Percentiles rank a stretch among this genome's conserved stretches.
Conservation (phyloP, 2,797 vertebrate genomes). For the Cephalopachus bancanus region DNA sequence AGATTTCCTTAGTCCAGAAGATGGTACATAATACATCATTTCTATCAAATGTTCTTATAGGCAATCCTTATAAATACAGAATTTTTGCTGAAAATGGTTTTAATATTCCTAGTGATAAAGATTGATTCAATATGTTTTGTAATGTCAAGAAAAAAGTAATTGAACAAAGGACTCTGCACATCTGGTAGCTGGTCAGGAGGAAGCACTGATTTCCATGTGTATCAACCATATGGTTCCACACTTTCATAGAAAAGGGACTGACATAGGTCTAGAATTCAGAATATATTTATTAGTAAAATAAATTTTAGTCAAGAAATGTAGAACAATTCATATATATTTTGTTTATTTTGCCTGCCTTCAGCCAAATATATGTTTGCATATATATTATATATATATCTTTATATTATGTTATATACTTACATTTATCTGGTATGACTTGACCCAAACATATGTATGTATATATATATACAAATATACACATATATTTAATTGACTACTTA, state of each 20-base stretch:
- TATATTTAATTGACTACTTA: background rate
- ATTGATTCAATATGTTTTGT: constrained; percentile 78
- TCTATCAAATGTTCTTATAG: constrained; percentile 68
- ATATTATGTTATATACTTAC: background rate
- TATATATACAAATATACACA: background rate
- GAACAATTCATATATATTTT: background rate
- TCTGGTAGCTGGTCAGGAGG: constrained; percentile 65
- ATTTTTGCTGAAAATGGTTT: constrained; percentile 69
- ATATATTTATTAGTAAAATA: constrained; percentile 41
- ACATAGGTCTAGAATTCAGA: background rate
- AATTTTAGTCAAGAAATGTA: constrained; percentile 53
- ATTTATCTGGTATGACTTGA: too few relatives aligned
- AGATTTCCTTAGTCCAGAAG: constrained; percentile 70
- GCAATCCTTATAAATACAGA: constrained; percentile 48
- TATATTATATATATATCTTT: too few relatives aligned
- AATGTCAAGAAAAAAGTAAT: constrained; percentile 67
- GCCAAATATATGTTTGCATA: background rate
- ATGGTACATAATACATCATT: constrained; percentile 61
- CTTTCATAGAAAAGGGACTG: background rate
- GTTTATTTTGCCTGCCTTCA: background rate
- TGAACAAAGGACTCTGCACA: constrained; percentile 68
- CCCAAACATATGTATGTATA: background rate
- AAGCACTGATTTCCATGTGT: constrained; percentile 12
- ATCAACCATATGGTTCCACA: background rate
- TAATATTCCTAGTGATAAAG: constrained; percentile 67